Base-by-base conservation (phyloP, 2,113 vertebrate genomes). In the Lathamus discolor region DNA sequence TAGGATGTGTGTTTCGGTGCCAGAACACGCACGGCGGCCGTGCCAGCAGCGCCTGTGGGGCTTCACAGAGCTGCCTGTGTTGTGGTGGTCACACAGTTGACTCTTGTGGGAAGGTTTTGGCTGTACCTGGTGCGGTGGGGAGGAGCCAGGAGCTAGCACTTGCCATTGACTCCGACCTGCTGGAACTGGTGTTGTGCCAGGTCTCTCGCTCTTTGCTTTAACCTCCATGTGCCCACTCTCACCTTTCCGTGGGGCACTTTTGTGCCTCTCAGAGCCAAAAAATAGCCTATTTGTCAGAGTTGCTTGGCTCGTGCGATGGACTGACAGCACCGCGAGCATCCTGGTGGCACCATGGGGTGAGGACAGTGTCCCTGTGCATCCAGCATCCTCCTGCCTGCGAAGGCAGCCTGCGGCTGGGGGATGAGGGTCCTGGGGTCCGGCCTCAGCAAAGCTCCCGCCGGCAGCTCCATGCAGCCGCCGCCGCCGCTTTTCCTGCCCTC, bases 401-500 rank as follows among this genome's bases (percentile, higher is more conserved):
- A 0, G 39, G 73, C 63, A 70, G 19, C 20, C 20, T 33, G 22
- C 39, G 63, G 9, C 35, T n/a, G 29, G 62, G 62, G 12, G 37
- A 6, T 0, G 9, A 55, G 22, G 37, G 7, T 55, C 25, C 7
- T 2, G 0, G 24, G 35, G 17, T 62, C 27, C 41, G 0, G 0
- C 23, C 46, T 18, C 39, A 2, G 12, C 31, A 27, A 19, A 51
- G 17, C 8, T 61, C 31, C 48, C 2, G 0, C 29, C 2, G 1
- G 39, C 70, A 59, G 75, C 61, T 70, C 28, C 1, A 1, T 1
- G 1, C 79, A 70, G 61, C 29, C 68, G 10, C 18, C 1, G 13
- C 43, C 0, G 0, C 63, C 3, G 23, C 76, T 91, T 77, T 86
- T 73, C 78, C 94, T 95, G 90, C 66, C 76, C 90, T 94, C 72